phyloP scores from a whole-genome alignment of 2,888 invertebrate species.

The Frankliniella intonsa region DNA sequence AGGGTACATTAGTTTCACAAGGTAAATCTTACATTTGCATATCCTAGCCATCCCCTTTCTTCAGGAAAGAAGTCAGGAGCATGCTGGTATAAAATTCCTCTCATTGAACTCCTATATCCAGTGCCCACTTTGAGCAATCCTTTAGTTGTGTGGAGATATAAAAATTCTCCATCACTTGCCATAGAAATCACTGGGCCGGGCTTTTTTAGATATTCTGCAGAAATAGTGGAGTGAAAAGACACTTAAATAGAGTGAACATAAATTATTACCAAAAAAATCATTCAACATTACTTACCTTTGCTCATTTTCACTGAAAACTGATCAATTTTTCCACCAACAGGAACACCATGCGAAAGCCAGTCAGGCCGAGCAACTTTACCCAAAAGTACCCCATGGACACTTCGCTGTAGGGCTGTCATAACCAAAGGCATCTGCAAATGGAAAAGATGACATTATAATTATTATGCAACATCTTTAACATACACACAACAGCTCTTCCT shows the following conservation, averaged over 20 bases:
- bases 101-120: slow-evolving; percentile 87
- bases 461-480: slow-evolving; percentile 28
- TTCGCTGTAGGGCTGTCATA: slow-evolving; percentile 77
- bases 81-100: slow-evolving; percentile 81
- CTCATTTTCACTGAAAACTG: slow-evolving; percentile 36
- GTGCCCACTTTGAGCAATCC: slow-evolving; percentile 91
- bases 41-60: slow-evolving; percentile 81
- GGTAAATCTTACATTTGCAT: slow-evolving; percentile 64
- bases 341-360: slow-evolving; percentile 85
- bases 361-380: slow-evolving; percentile 80
- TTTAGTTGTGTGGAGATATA: slow-evolving; percentile 79
- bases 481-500: not conserved
- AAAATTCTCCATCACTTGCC: slow-evolving; percentile 83
- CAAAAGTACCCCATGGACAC: slow-evolving; percentile 81
- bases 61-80: slow-evolving; percentile 77
- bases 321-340: slow-evolving; percentile 46
- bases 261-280: not conserved
- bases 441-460: not conserved
- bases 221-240: not conserved
- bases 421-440: slow-evolving; percentile 71
- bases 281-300: slow-evolving; percentile 34
- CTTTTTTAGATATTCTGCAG: too few relatives aligned
- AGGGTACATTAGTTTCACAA: not conserved
- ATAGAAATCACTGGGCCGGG: slow-evolving; percentile 50
- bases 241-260: not conserved